Percentiles rank a stretch among this genome's conserved stretches.
Evolutionary conservation across 2,113 vertebrate genomes (phyloP).

Genomic region (Pelecanoides urinatrix): DNA sequence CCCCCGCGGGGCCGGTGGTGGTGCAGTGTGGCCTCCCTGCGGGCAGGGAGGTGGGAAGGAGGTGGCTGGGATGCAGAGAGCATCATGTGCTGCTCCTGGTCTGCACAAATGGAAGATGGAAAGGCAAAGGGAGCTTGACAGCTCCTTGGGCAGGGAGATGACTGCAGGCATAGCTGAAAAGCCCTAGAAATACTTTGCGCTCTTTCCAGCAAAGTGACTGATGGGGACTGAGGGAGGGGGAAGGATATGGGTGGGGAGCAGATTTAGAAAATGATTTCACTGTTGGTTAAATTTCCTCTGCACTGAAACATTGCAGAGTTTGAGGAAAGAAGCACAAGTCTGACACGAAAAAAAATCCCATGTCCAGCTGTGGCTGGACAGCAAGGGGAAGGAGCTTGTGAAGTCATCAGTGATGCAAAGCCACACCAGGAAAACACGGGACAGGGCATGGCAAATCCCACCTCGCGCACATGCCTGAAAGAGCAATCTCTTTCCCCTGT

Average conservation of each 20-base stretch:
- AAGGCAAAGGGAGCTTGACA: not conserved
- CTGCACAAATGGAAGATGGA: not conserved
- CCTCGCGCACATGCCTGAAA: not conserved
- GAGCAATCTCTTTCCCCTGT: not conserved
- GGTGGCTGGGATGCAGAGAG: not conserved
- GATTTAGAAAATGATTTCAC: not conserved
- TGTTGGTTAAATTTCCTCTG: not conserved
- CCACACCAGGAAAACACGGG: not conserved
- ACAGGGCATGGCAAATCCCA: not conserved
- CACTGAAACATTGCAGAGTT: not conserved
- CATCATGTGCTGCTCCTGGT: not conserved
- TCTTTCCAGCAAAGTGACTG: not conserved
- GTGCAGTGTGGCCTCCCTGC: fast-evolving
- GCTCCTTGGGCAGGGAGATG: not conserved
- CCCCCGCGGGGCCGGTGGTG: not conserved
- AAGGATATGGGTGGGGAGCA: not conserved
- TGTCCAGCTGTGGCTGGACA: not conserved
- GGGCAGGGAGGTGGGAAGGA: not conserved
- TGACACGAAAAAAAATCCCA: not conserved
- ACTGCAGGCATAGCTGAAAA: not conserved
- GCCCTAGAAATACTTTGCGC: not conserved
- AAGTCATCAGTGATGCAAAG: not conserved
- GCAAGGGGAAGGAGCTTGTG: not conserved
- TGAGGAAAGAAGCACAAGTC: not conserved
- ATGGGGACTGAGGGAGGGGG: not conserved